These are phyloP conservation scores for Chrysogorgia sp. DNA, from an alignment of 92 coral and sea anemone genomes.

Conservation along the genomic window DNA sequence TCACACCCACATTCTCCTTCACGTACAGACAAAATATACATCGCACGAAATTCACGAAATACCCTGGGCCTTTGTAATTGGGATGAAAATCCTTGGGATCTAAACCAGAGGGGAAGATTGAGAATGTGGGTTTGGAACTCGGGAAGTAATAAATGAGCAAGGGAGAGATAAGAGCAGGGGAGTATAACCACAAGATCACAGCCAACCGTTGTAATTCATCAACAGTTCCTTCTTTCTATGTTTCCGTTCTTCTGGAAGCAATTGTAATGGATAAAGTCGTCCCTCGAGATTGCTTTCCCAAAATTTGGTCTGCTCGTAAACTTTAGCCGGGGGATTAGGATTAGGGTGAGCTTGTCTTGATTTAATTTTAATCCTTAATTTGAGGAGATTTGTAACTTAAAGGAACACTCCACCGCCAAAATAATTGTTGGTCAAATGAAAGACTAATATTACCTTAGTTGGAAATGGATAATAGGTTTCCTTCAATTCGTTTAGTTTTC, in stretches of 20 bases:
- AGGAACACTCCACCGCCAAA: too few relatives aligned
- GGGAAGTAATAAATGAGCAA: slow-evolving; percentile 56
- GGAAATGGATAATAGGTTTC: too few relatives aligned
- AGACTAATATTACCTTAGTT: too few relatives aligned
- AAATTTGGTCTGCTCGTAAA: slow-evolving; percentile 21
- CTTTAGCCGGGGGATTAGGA: slow-evolving; percentile 33
- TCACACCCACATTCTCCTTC: slow-evolving; percentile 1
- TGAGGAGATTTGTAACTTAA: too few relatives aligned
- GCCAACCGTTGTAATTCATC: slow-evolving; percentile 46
- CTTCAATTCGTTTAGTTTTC: too few relatives aligned
- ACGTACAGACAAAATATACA: slow-evolving; percentile 51
- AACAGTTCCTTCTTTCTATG: slow-evolving; percentile 34
- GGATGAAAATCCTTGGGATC: slow-evolving; percentile 24
- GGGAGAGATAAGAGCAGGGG: too few relatives aligned
- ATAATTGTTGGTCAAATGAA: too few relatives aligned
- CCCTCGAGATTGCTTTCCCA: slow-evolving; percentile 3
- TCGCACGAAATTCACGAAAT: slow-evolving; percentile 44
- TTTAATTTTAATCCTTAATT: too few relatives aligned
- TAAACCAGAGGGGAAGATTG: slow-evolving; percentile 39
- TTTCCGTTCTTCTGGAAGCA: slow-evolving; percentile 32
- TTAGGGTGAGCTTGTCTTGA: too few relatives aligned
- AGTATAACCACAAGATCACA: slow-evolving; percentile 40
- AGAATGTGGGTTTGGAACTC: slow-evolving; percentile 39
- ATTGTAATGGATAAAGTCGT: slow-evolving; percentile 39
- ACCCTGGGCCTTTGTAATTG: slow-evolving; percentile 51